Evolutionary conservation across 2,113 vertebrate genomes (phyloP), one percentile per base, ranked within the genome.

Genomic region (Zosterops lateralis): DNA sequence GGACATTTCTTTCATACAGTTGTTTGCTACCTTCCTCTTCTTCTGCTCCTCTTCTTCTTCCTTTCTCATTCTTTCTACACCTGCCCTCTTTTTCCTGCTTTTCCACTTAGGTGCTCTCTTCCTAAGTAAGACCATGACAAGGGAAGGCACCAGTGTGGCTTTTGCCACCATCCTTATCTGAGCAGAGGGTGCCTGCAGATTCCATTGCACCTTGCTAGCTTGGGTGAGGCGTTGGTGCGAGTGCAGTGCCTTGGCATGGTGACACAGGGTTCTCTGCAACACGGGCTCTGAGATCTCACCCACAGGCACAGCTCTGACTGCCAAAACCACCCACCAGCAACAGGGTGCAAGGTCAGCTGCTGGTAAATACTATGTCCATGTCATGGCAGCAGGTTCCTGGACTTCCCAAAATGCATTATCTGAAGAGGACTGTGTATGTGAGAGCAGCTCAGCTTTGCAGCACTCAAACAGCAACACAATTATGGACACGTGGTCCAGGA

Each of bases 171-270:
- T 22, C n/a, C 29, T n/a, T 56, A 34, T 29, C 29, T 2, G 3
- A 32, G 13, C 28, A 89, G 60, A 48, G 0, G 1, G 17, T 66
- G 21, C 42, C 64, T 18, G 12, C 17, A 47, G 65, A 32, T 36
- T 42, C 51, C 4, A 1, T 15, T 36, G 31, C 24, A 21, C 16
- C 25, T 77, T 36, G 22, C 34, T 34, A 66, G 42, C 19, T 25
- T 3, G 1, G 14, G 7, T 10, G 45, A 87, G 25, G 3, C 34
- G 48, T 11, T 34, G 18, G 10, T 15, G 36, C 0, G 0, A 54
- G 51, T 4, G 3, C 75, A 54, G 9, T n/a, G 77, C 45, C n/a
- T 5, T 22, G 36, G 18, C 0, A 0, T 1, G 12, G 67, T 54
- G 51, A 6, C 54, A 51, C 31, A 24, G 50, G 15, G 12, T 3